Evolutionary conservation across 2,888 invertebrate species (phyloP).

Genomic region (Acleris literana): DNA sequence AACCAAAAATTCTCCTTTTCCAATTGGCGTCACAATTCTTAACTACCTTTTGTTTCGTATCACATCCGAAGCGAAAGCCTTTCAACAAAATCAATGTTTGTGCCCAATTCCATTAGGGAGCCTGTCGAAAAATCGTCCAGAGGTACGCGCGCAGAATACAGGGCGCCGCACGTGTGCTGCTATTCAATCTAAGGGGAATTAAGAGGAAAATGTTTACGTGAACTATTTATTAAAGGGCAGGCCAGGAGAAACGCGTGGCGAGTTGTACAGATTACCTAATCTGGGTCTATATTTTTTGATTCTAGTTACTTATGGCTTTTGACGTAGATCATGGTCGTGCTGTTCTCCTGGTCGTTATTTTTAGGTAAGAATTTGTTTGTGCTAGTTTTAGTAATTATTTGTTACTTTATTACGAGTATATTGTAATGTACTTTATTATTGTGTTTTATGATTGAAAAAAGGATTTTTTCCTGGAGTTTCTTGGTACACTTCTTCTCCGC

Average conservation of each 20-base stretch:
- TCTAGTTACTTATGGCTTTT: background rate
- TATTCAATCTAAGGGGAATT: conserved; percentile 34
- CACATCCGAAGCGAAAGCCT: conserved; percentile 10
- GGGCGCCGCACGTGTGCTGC: conserved; percentile 15
- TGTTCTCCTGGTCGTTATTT: too few species aligned
- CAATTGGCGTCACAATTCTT: too few species aligned
- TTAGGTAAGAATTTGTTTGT: too few species aligned
- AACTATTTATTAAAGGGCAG: conserved; percentile 35
- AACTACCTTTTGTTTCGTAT: conserved; percentile 1
- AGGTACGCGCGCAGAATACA: conserved; percentile 23
- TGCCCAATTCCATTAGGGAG: conserved; percentile 29
- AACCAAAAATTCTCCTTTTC: too few species aligned
- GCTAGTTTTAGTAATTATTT: too few species aligned
- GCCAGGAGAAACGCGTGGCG: conserved; percentile 9
- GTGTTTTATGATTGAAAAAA: too few species aligned
- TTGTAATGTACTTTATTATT: too few species aligned
- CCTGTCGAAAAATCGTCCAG: conserved; percentile 27
- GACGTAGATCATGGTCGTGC: too few species aligned
- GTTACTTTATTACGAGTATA: too few species aligned
- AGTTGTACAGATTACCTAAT: background rate
- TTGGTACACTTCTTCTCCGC: too few species aligned
- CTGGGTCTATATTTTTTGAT: background rate
- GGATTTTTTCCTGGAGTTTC: too few species aligned
- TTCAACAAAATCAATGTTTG: conserved; percentile 36
- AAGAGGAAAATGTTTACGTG: conserved; percentile 38